These are phyloP conservation scores for Corythoichthys haematopterus DNA, from an alignment of 2,113 vertebrate genomes.

Conservation along the genomic window DNA sequence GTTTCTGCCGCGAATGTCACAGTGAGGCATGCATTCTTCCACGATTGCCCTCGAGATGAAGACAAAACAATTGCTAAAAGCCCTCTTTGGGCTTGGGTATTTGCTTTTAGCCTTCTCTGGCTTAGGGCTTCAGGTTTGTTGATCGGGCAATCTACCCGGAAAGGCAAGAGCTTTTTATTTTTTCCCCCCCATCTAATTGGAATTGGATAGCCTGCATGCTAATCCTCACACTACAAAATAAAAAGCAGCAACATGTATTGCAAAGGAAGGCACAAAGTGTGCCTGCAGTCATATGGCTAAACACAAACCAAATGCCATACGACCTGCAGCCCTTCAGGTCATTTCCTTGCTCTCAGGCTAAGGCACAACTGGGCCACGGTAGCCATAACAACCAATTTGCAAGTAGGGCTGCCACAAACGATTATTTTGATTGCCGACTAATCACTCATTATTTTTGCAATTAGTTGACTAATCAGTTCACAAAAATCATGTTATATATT, in stretches of 20 bases:
- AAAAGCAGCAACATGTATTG: constrained; percentile 14
- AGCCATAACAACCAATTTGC: constrained; percentile 45
- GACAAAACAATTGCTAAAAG: constrained; percentile 55
- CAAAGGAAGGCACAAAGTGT: constrained; percentile 34
- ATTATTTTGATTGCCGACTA: too few species aligned
- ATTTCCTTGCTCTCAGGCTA: constrained; percentile 25
- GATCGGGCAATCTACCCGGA: constrained; percentile 43
- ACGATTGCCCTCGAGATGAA: constrained; percentile 52
- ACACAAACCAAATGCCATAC: constrained; percentile 29
- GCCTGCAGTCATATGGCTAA: constrained; percentile 24
- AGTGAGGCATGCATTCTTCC: constrained; percentile 43
- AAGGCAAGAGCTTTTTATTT: constrained; percentile 18
- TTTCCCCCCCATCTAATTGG: constrained; percentile 25
- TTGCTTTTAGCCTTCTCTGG: constrained; percentile 30
- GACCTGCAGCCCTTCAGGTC: constrained; percentile 36
- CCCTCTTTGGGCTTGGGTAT: constrained; percentile 36
- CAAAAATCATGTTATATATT: too few species aligned
- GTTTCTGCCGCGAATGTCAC: constrained; percentile 39
- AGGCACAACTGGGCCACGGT: constrained; percentile 29
- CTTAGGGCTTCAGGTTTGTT: constrained; percentile 39
- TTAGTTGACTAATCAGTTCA: too few species aligned
- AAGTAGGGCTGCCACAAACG: constrained; percentile 7
- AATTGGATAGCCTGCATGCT: constrained; percentile 37
- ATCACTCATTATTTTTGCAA: too few species aligned
- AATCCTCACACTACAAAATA: constrained; percentile 29